phyloP scores from a whole-genome alignment of 2,797 vertebrate species.

The Lycodopsis pacificus region DNA sequence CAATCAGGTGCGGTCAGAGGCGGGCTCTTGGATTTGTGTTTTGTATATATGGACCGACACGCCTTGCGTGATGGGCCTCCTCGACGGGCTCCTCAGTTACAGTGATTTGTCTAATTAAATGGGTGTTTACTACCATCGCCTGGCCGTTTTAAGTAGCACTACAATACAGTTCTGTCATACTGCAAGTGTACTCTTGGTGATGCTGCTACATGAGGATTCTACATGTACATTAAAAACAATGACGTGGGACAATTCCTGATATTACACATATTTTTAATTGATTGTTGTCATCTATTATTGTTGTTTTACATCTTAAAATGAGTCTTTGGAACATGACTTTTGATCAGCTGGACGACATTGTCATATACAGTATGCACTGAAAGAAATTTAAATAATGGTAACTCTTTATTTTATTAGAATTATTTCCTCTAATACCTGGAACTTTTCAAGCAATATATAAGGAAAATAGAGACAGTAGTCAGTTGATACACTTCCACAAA shows the following conservation, averaged over 20 bases:
- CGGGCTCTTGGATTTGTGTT: slow-evolving; percentile 23
- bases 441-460: background rate
- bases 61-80: slow-evolving; percentile 16
- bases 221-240: background rate
- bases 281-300: background rate
- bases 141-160: slow-evolving; percentile 38
- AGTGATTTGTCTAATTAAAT: background rate
- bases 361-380: background rate
- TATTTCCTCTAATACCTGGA: background rate
- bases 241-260: background rate
- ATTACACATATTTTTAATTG: background rate
- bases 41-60: slow-evolving; percentile 26
- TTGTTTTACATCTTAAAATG: background rate
- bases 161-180: background rate
- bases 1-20: slow-evolving; percentile 51
- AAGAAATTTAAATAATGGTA: background rate
- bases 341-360: background rate
- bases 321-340: background rate
- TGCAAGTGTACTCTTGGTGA: background rate
- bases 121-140: slow-evolving; percentile 39
- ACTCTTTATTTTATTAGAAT: background rate
- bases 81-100: background rate
- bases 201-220: background rate
- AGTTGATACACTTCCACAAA: background rate
- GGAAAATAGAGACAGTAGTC: background rate